These are phyloP conservation scores for Orgyia antiqua DNA, from an alignment of 2,888 invertebrate species.

Conservation along the genomic window DNA sequence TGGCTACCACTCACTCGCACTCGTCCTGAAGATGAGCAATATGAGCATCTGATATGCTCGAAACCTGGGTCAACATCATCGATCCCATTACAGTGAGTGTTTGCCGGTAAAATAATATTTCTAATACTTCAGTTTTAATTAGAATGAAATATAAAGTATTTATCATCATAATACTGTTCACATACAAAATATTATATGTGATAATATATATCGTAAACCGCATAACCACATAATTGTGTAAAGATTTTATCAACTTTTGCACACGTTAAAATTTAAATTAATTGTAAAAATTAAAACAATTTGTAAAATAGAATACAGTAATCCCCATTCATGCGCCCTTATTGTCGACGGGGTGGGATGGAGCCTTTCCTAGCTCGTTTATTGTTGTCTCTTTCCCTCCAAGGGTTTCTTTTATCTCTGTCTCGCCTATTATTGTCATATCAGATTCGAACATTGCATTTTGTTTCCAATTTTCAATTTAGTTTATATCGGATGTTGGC, in stretches of 20 bases:
- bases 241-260: neutral
- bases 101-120: too few species aligned
- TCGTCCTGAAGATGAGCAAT: too few species aligned
- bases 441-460: slow-evolving; percentile 75
- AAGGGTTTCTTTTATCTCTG: slow-evolving; percentile 46
- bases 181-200: neutral
- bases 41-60: too few species aligned
- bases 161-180: neutral
- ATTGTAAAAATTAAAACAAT: too few species aligned
- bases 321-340: too few species aligned
- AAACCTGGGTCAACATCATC: too few species aligned
- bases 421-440: slow-evolving; percentile 77
- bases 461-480: slow-evolving; percentile 77
- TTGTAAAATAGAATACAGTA: neutral
- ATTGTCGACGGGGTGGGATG: slow-evolving; percentile 68
- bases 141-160: neutral
- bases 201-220: neutral
- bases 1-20: too few species aligned
- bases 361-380: slow-evolving; percentile 44
- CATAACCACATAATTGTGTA: neutral
- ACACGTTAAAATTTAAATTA: neutral
- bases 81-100: too few species aligned
- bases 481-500: slow-evolving; percentile 76
- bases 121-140: too few species aligned
- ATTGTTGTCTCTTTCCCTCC: slow-evolving; percentile 46